Evolutionary conservation across 2,888 invertebrate genomes (phyloP).

Genomic region (Trilocha varians): DNA sequence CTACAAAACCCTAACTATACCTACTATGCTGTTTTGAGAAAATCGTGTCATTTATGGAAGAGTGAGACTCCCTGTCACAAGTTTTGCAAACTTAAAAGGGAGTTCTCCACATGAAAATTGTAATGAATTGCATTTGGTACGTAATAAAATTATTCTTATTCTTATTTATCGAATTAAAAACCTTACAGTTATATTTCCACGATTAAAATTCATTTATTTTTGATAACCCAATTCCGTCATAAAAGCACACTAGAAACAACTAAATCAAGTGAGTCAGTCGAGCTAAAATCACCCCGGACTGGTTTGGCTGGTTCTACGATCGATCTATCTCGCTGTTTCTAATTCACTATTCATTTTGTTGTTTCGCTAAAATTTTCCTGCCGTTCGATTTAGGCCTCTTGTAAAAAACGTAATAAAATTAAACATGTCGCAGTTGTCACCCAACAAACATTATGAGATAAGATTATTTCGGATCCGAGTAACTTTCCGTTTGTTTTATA

Average conservation of each 20-base stretch:
- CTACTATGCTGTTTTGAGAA: too few relatives aligned
- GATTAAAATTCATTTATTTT: slow-evolving; percentile 1
- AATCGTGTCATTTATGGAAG: too few relatives aligned
- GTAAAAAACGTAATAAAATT: not conserved
- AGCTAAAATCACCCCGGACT: slow-evolving; percentile 26
- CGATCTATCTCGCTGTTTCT: slow-evolving; percentile 18
- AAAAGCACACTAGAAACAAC: slow-evolving; percentile 17
- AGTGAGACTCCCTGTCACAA: too few relatives aligned
- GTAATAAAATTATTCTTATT: too few relatives aligned
- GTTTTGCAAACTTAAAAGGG: too few relatives aligned
- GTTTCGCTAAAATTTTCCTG: slow-evolving; percentile 4
- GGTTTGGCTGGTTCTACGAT: slow-evolving; percentile 33
- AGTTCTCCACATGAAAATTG: too few relatives aligned
- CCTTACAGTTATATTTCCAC: too few relatives aligned
- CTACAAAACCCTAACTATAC: too few relatives aligned
- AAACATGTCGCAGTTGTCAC: not conserved
- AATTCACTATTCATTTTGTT: slow-evolving; percentile 8
- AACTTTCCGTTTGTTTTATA: not conserved
- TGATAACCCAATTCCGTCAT: slow-evolving; percentile 6
- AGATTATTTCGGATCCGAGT: not conserved
- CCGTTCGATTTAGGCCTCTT: not conserved
- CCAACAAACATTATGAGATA: not conserved
- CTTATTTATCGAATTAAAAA: too few relatives aligned
- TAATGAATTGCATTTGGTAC: too few relatives aligned
- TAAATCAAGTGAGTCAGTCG: slow-evolving; percentile 29